Base-by-base conservation (phyloP, 2,113 vertebrate genomes). In the Scalopus aquaticus region DNA sequence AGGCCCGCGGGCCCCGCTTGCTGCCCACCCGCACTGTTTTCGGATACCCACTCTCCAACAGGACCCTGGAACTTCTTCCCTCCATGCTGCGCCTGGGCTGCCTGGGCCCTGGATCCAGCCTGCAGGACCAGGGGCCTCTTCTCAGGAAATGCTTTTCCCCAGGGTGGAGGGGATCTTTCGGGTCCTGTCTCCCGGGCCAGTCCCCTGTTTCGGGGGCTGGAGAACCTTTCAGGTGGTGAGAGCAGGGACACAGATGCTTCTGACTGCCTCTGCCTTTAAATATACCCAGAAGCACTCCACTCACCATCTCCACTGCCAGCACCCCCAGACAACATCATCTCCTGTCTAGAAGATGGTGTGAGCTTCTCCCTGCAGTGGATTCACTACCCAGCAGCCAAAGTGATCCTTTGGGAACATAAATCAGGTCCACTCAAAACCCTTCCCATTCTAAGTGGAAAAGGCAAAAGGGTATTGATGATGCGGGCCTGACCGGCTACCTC, bases 381-480 rank as follows among this genome's bases (percentile, higher is more conserved):
- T 84, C 67, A 78, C n/a, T 72, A 6, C 62, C 28, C 69, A 62
- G 46, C 9, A 58, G 51, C 94, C 58, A 67, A 35, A 88, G 79
- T 8, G 65, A 62, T 73, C 24, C 69, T 80, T 32, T 51, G 4
- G 58, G 77, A 80, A 81, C 5, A 22, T 16, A 86, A 74, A 13
- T 42, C 32, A 49, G 54, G 19, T 32, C 24, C 20, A 54, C 65
- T 79, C 84, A 78, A 56, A 77, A 54, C 62, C 51, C 64, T 69
- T 83, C 42, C 80, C 65, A 28, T 37, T 35, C 54, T 44, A 46
- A 67, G 60, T 24, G 88, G 35, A 26, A 81, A 72, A 62, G 49
- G 26, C 17, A 42, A 51, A 84, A 46, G 56, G 46, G 12, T 0
- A 0, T 7, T 64, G 11, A 16, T 44, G 62, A 9, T 3, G 0